Conservation (phyloP, 2,113 vertebrate species). For the Pluvialis apricaria region DNA sequence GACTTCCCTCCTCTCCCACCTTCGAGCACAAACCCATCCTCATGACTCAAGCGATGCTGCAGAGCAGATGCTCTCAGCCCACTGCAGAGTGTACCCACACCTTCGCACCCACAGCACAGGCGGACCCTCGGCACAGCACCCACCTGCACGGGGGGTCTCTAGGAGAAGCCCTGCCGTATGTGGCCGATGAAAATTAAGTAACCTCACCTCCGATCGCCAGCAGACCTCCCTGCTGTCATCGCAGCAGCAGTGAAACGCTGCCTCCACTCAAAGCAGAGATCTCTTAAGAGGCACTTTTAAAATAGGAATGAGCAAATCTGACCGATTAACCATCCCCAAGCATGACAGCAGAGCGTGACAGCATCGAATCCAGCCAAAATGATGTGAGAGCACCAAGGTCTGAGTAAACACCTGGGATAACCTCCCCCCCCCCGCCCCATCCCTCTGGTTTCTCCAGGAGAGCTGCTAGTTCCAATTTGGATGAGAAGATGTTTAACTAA, state of each 20-base stretch:
- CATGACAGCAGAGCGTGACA: rapidly evolving
- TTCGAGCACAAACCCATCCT: not conserved
- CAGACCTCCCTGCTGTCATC: not conserved
- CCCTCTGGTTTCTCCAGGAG: not conserved
- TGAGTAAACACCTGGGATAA: not conserved
- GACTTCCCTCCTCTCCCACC: not conserved
- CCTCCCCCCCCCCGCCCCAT: not conserved
- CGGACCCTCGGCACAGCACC: not conserved
- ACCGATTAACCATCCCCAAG: not conserved
- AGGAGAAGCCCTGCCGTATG: not conserved
- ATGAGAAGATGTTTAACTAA: not conserved
- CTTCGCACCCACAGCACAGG: not conserved
- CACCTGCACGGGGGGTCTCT: not conserved
- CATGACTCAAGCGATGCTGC: not conserved
- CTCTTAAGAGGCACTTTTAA: not conserved
- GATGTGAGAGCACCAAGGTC: not conserved
- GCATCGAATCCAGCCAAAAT: not conserved
- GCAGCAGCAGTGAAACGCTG: not conserved
- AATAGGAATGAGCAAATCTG: not conserved
- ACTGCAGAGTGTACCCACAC: not conserved
- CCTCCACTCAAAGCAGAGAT: not conserved
- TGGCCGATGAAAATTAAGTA: not conserved
- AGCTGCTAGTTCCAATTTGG: not conserved
- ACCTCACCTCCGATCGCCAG: rapidly evolving
- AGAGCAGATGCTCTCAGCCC: not conserved